These are phyloP conservation scores for Isichthys henryi DNA, from an alignment of 2,113 vertebrate genomes.

Conservation along the genomic window DNA sequence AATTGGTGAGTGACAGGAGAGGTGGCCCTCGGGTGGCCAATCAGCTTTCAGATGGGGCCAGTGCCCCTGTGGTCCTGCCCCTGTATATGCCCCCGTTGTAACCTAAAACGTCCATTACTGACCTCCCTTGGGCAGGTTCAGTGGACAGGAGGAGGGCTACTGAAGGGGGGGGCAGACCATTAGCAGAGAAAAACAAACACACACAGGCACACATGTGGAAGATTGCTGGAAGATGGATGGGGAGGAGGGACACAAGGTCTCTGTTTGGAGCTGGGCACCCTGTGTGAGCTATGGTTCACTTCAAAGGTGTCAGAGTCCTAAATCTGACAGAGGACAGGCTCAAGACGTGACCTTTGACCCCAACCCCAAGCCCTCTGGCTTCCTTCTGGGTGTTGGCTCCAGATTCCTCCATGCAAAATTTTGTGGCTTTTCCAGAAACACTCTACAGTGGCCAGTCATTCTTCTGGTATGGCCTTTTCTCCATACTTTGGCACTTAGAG, in stretches of 20 bases:
- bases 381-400: neutral
- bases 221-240: neutral
- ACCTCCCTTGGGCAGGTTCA: neutral
- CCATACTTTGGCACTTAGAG: neutral
- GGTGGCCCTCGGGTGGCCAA: neutral
- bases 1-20: neutral
- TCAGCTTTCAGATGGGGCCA: neutral
- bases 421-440: neutral
- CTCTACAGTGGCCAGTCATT: neutral
- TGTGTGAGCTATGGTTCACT: neutral
- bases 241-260: neutral
- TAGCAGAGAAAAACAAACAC: constrained; percentile 8
- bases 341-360: constrained; percentile 11
- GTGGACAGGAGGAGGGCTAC: neutral
- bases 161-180: neutral
- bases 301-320: constrained; percentile 6
- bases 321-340: constrained; percentile 11
- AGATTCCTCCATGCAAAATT: neutral
- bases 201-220: neutral
- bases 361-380: neutral
- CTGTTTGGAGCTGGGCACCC: neutral
- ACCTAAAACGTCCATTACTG: neutral
- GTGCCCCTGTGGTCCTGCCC: neutral
- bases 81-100: neutral
- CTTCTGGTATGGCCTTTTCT: neutral